Base-by-base conservation (phyloP, 2,113 vertebrate species). In the Sturnira hondurensis region DNA sequence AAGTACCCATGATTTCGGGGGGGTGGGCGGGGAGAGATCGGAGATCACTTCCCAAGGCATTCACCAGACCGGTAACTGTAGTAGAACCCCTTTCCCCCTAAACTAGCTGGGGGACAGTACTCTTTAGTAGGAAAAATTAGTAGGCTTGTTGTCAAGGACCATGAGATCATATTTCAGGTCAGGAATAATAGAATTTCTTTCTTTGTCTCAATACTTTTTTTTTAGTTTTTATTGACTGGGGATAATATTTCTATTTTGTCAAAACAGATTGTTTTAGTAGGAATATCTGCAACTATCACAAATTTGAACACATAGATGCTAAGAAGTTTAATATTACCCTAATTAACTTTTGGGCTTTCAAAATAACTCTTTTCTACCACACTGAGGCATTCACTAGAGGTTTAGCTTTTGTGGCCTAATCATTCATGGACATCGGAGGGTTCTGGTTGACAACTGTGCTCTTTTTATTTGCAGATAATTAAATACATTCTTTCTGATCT, bases 1-100 rank as follows among this genome's bases (percentile, higher is more conserved):
- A 93, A 93, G 70, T 94, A 85, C 5, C n/a, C 74, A 54, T 45
- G 31, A 45, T 86, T 95, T 94, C 54, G 80, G 45, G 15, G 6
- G 7, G 22, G 24, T 47, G 80, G 45, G 15, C 2, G 7, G 22
- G 24, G 67, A 83, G 43, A 92, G 38, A 67, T 82, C 38, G 96
- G 77, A 88, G 43, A 36, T 86, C 89, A 94, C 52, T 86, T 96
- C 58, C 81, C 58, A 86, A 93, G 89, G 54, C 84, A 89, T 38
- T 91, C n/a, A 31, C 67, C 24, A 91, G 54, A 70, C 16, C 52
- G 47, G 10, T 61, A 68, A 56, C 89, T 86, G 89, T 86, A 93
- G 31, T 36, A 73, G 50, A 94, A 80, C 38, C 68, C 24, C n/a
- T 80, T 41, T 65, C 26, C 7, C 31, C 56, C 43, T 14, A 17